Conservation (phyloP, 2,113 vertebrate genomes). For the Mionectes macconnelli region DNA sequence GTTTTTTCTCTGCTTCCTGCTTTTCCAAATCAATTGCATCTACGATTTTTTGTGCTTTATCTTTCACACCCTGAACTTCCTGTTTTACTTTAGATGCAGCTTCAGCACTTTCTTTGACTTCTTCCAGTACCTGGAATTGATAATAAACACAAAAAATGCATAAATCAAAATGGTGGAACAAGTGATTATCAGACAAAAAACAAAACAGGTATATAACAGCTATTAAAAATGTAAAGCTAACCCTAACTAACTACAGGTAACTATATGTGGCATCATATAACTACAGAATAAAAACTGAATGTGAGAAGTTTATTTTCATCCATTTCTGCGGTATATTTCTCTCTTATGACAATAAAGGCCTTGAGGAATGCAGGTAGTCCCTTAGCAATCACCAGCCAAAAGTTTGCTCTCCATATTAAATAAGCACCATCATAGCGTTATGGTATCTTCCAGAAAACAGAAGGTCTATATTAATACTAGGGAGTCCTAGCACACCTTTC, state of each 20-base stretch:
- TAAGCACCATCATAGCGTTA: not conserved
- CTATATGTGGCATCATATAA: not conserved
- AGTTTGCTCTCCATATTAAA: not conserved
- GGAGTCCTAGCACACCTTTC: not conserved
- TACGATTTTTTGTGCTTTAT: constrained; percentile 85
- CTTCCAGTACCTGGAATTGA: constrained; percentile 70
- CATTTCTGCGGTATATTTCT: not conserved
- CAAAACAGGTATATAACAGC: not conserved
- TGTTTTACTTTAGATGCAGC: constrained; percentile 84
- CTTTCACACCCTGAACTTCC: constrained; percentile 84
- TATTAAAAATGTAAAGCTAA: not conserved
- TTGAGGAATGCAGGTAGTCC: not conserved
- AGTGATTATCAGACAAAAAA: not conserved
- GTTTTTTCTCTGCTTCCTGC: constrained; percentile 77
- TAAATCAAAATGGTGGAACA: not conserved
- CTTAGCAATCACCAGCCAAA: not conserved
- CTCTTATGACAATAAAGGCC: not conserved
- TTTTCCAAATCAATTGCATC: constrained; percentile 84
- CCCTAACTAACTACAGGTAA: not conserved
- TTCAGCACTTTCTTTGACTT: constrained; percentile 83
- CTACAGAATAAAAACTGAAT: not conserved
- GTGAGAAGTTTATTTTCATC: not conserved
- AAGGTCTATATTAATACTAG: not conserved
- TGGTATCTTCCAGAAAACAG: not conserved
- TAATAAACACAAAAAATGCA: not conserved